Evolutionary conservation across 1,140 invertebrate species (phyloP), one percentile per base, ranked within the genome.

Genomic region (Chionoecetes opilio): DNA sequence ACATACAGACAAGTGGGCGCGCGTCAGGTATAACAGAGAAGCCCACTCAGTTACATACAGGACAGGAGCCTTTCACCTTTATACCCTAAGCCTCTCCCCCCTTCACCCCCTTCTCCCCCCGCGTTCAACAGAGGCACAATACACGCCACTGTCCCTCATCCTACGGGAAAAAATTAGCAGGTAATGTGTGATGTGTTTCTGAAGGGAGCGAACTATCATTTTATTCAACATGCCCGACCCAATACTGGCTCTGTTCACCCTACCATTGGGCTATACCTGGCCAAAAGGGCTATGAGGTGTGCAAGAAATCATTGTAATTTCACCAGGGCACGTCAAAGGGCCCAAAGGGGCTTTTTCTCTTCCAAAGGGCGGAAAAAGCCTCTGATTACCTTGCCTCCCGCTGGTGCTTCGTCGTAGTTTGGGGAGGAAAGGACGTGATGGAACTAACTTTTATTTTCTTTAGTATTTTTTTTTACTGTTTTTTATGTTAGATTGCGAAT

Each of bases 181-280:
- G 21, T 75, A 75, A 75, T 75, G n/a, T n/a, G 63, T 21, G 21
- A 75, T 26, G 63, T n/a, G 63, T 75, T 11, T n/a, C 63, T 75
- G 63, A 75, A 75, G 63, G 63, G 21, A n/a, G 63, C 5, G 63
- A 17, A n/a, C 21, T 26, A 21, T 75, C 63, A 75, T 75, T 26
- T 26, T 75, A 75, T 75, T 75, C 63, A 75, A 6, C 63, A n/a
- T 26, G 63, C 21, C 11, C 63, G 63, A 75, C 63, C 63, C 63
- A 75, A 75, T 75, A 75, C 63, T 75, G 63, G 11, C 63, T n/a
- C 63, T 75, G 63, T 75, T 75, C 63, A 75, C n/a, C 63, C 63
- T 75, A 26, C n/a, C 63, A 75, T 75, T 75, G 63, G 53, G 63
- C 6, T n/a, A 17, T 75, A 21, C 11, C 63, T 75, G 63, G 63